A percentile compares a stretch with the other conserved stretches of the same genome.
phyloP scores from a whole-genome alignment of 2,113 vertebrate genomes.

The Crocuta crocuta region DNA sequence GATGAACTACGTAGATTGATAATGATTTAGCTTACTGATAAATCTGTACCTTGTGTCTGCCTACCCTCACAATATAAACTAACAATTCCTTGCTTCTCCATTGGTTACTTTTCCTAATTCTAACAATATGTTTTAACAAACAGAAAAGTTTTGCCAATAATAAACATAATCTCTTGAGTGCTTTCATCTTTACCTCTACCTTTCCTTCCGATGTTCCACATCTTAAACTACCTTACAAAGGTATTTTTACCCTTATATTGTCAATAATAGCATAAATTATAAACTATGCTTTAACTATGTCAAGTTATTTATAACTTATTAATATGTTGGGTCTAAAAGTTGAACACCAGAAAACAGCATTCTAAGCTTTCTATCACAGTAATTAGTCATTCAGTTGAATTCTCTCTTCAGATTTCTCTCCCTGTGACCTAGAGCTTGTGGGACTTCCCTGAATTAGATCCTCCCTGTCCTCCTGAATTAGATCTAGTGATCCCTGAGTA shows the following conservation, averaged over 20 bases:
- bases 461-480: background rate
- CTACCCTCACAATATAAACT: background rate
- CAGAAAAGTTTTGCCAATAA: background rate
- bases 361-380: background rate
- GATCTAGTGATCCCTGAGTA: background rate
- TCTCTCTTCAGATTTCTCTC: constrained; percentile 23
- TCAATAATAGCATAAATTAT: background rate
- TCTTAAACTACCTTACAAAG: background rate
- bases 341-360: background rate
- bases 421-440: background rate
- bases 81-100: background rate
- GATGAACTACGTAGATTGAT: background rate
- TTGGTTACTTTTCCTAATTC: background rate
- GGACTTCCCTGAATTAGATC: background rate
- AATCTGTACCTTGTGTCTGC: background rate
- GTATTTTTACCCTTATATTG: background rate
- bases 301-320: background rate
- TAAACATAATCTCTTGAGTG: background rate
- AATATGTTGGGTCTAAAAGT: background rate
- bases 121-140: background rate
- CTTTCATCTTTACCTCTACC: background rate
- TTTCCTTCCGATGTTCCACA: background rate
- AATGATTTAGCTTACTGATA: background rate
- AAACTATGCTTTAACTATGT: background rate
- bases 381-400: background rate